Evolutionary conservation across 2,888 invertebrate genomes (phyloP).

Genomic region (Thecophora atra): DNA sequence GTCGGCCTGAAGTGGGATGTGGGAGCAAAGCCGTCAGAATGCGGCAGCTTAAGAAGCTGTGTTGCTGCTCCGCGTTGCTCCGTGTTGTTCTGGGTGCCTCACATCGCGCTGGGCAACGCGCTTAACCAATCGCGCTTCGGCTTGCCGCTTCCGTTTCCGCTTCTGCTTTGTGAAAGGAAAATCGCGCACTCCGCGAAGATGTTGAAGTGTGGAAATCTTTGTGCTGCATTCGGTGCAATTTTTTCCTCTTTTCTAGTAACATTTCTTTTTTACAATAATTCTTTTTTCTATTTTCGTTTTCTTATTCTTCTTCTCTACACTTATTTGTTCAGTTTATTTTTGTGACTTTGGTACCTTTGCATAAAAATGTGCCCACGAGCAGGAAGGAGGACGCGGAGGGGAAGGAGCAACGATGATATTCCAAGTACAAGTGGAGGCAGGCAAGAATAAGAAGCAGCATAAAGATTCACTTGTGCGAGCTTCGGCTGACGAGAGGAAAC

Average conservation of each 20-base stretch:
- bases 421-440: slow-evolving; percentile 5
- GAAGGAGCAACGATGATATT: slow-evolving; percentile 20
- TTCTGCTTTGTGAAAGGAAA: background rate
- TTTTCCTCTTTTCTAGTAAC: slow-evolving; percentile 42
- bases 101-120: background rate
- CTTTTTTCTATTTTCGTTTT: slow-evolving; percentile 34
- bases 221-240: slow-evolving; percentile 28
- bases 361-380: slow-evolving; percentile 36
- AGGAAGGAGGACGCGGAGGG: slow-evolving; percentile 11
- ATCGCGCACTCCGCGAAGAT: slow-evolving; percentile 28
- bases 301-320: slow-evolving; percentile 33
- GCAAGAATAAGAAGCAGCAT: slow-evolving; percentile 6
- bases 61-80: background rate
- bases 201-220: slow-evolving; percentile 37
- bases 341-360: slow-evolving; percentile 24
- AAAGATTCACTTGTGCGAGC: slow-evolving; percentile 28
- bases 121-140: slow-evolving; percentile 28
- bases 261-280: slow-evolving; percentile 30
- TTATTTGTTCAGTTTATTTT: slow-evolving; percentile 20
- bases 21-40: slow-evolving; percentile 25
- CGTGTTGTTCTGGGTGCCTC: background rate
- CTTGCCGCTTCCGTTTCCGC: slow-evolving; percentile 45
- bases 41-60: slow-evolving; percentile 31
- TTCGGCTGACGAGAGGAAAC: background rate
- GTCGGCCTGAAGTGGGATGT: background rate